Conservation (phyloP, 2,888 invertebrate genomes). For the Epistrophe grossulariae region DNA sequence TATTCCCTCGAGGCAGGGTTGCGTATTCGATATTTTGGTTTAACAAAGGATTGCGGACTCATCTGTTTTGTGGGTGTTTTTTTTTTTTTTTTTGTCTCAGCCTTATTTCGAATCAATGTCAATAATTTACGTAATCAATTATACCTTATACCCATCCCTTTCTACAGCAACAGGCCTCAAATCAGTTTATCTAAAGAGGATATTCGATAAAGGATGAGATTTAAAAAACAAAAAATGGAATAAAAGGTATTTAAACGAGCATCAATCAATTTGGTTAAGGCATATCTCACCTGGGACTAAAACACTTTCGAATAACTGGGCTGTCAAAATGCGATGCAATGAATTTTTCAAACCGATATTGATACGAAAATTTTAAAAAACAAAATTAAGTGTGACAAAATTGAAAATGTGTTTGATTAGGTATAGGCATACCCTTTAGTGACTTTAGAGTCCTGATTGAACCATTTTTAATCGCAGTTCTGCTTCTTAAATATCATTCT, state of each 20-base stretch:
- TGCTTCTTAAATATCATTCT: too few species aligned
- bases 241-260: conserved; percentile 56
- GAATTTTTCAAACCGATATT: neutral
- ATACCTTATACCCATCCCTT: conserved; percentile 17
- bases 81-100: conserved; percentile 14
- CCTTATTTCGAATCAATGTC: conserved; percentile 56
- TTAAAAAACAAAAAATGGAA: conserved; percentile 1
- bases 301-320: conserved; percentile 43
- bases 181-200: conserved; percentile 29
- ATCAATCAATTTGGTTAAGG: conserved; percentile 67
- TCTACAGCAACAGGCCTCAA: conserved; percentile 45
- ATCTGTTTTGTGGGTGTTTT: conserved; percentile 40
- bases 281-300: conserved; percentile 65
- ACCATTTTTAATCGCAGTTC: too few species aligned
- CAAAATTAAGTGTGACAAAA: too few species aligned
- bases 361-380: too few species aligned
- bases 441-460: too few species aligned
- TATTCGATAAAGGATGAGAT: conserved; percentile 46
- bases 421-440: too few species aligned
- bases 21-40: neutral
- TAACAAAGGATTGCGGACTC: conserved; percentile 67
- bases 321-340: neutral
- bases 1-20: conserved; percentile 23
- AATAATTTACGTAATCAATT: conserved; percentile 74
- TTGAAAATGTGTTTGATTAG: too few species aligned